phyloP scores from a whole-genome alignment of 2,797 vertebrate genomes.

The Aldrovandia affinis region DNA sequence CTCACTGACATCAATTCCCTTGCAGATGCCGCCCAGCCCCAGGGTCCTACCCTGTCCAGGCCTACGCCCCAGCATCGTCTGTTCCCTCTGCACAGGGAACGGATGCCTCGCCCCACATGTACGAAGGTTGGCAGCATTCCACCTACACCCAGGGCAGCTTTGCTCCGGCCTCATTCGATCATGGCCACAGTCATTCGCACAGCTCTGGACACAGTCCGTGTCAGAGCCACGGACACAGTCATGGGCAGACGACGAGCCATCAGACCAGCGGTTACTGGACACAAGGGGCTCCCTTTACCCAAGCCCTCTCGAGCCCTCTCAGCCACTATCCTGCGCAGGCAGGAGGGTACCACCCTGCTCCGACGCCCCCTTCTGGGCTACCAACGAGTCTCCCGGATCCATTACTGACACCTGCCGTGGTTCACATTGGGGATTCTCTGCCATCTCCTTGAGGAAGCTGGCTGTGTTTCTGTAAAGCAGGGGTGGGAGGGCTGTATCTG shows the following conservation, averaged over 20 bases:
- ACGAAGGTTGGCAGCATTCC: constrained; percentile 51
- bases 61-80: constrained; percentile 43
- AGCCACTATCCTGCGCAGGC: constrained; percentile 8
- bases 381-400: constrained; percentile 8
- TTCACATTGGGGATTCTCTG: neutral
- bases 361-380: neutral
- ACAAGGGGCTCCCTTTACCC: constrained; percentile 21
- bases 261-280: constrained; percentile 28
- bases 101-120: constrained; percentile 28
- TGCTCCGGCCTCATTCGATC: constrained; percentile 19
- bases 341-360: constrained; percentile 18
- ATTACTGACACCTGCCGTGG: neutral
- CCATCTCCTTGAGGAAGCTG: neutral
- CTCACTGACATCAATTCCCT: neutral
- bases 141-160: constrained; percentile 37
- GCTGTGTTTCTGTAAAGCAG: neutral
- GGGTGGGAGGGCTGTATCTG: neutral
- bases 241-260: constrained; percentile 3
- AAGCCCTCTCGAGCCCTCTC: constrained; percentile 32
- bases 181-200: constrained; percentile 36
- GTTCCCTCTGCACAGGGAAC: constrained; percentile 14
- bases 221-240: constrained; percentile 27
- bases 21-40: constrained; percentile 48
- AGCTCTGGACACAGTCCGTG: constrained; percentile 8
- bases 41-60: constrained; percentile 59